These are phyloP conservation scores for Icerya purchasi DNA, from an alignment of 2,888 invertebrate species.

Conservation along the genomic window DNA sequence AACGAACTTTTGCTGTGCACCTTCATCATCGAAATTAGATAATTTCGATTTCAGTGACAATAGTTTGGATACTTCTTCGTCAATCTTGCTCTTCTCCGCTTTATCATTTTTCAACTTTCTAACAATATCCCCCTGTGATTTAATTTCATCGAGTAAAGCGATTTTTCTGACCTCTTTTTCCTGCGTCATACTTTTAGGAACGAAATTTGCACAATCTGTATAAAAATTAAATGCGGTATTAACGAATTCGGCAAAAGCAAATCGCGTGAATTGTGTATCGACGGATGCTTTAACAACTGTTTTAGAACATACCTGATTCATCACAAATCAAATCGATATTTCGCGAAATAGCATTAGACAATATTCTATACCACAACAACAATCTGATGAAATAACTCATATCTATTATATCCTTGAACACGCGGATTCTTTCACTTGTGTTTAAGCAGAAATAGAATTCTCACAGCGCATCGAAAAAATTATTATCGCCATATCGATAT, in stretches of 20 bases:
- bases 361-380: not conserved
- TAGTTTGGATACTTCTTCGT: constrained; percentile 62
- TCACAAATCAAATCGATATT: too few relatives aligned
- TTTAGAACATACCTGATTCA: not conserved
- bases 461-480: too few relatives aligned
- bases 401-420: not conserved
- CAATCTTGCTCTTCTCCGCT: constrained; percentile 39
- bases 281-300: not conserved
- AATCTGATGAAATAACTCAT: not conserved
- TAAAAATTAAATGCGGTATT: not conserved
- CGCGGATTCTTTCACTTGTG: too few relatives aligned
- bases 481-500: too few relatives aligned
- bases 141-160: not conserved
- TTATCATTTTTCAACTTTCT: not conserved
- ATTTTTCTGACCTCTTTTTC: not conserved
- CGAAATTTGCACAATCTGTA: not conserved
- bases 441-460: too few relatives aligned
- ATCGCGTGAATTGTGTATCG: not conserved
- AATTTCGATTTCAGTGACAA: constrained; percentile 57
- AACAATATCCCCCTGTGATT: not conserved
- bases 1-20: constrained; percentile 48
- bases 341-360: too few relatives aligned
- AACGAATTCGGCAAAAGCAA: not conserved
- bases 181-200: not conserved
- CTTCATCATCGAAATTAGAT: constrained; percentile 29